Conservation (phyloP, 2,797 vertebrate genomes). For the Premnoplex brunnescens region DNA sequence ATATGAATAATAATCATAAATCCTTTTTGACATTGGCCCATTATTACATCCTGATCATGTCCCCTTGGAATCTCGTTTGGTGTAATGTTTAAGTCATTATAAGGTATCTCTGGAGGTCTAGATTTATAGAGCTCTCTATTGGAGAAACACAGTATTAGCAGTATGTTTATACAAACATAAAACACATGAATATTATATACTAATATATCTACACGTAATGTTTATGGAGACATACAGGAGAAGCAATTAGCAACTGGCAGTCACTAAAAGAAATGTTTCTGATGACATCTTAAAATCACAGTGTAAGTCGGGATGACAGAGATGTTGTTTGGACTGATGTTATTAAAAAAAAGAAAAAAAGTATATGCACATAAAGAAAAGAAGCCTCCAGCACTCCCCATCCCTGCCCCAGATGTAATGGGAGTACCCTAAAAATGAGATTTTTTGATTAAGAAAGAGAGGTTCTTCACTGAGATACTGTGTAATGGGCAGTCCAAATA, state of each 20-base stretch:
- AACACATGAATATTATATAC: slow-evolving; percentile 41
- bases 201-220: slow-evolving; percentile 36
- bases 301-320: not conserved
- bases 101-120: slow-evolving; percentile 64
- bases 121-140: slow-evolving; percentile 75
- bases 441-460: not conserved
- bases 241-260: not conserved
- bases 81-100: slow-evolving; percentile 76
- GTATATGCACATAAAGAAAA: not conserved
- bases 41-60: slow-evolving; percentile 80
- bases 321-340: not conserved
- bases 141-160: slow-evolving; percentile 70
- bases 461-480: fast-evolving
- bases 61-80: slow-evolving; percentile 73
- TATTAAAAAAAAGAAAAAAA: not conserved
- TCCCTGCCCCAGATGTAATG: not conserved
- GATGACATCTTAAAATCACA: not conserved
- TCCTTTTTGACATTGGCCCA: slow-evolving; percentile 75
- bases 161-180: slow-evolving; percentile 66
- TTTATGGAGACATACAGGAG: not conserved
- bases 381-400: not conserved
- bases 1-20: slow-evolving; percentile 80
- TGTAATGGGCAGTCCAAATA: not conserved
- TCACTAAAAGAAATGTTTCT: not conserved
- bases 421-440: not conserved